Conservation (phyloP, 1,140 invertebrate genomes). For the Venturia canescens region DNA sequence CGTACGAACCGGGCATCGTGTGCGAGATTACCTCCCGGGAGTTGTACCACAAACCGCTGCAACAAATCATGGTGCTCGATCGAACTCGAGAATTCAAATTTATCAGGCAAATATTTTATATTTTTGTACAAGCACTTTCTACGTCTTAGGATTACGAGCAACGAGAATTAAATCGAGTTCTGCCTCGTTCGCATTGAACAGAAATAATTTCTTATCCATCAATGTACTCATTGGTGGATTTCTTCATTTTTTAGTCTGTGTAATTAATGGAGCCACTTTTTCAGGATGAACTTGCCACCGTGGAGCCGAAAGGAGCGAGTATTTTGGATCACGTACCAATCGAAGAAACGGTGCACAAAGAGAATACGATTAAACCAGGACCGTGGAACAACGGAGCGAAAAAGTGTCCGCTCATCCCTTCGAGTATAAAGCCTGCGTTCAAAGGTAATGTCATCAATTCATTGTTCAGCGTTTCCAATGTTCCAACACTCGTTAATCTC, state of each 20-base stretch:
- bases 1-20: constrained; percentile 74
- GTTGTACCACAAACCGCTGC: constrained; percentile 64
- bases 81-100: constrained; percentile 69
- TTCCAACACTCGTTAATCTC: too few relatives aligned
- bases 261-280: not conserved
- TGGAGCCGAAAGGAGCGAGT: constrained; percentile 70
- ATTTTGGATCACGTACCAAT: constrained; percentile 78
- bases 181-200: too few relatives aligned
- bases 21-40: constrained; percentile 70
- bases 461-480: not conserved
- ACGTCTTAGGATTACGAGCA: constrained; percentile 8
- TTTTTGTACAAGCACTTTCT: constrained; percentile 4
- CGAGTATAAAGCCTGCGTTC: constrained; percentile 68
- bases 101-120: constrained; percentile 66
- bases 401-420: constrained; percentile 68
- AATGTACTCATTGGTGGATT: too few relatives aligned
- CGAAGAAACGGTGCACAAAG: constrained; percentile 79
- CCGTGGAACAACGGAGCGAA: constrained; percentile 78
- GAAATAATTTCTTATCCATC: too few relatives aligned
- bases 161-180: not conserved
- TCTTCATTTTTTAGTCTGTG: not conserved
- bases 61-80: constrained; percentile 58
- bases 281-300: constrained; percentile 64
- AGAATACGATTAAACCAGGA: constrained; percentile 81
- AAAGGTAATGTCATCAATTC: constrained; percentile 66